Evolutionary conservation across 2,888 invertebrate species (phyloP).

Genomic region (Leptogaster cylindrica): DNA sequence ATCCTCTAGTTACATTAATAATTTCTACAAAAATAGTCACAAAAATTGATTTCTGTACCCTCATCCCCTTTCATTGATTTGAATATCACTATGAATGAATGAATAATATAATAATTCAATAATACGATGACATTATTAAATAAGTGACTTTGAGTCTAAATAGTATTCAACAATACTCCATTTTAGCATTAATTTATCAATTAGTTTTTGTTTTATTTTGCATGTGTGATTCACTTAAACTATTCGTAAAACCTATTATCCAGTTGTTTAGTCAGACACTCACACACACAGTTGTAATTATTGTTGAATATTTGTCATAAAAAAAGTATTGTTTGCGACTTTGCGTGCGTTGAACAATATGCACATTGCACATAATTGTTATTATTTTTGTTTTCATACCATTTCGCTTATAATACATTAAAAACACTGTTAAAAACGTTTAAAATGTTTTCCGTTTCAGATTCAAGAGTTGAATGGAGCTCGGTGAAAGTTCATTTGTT

Average conservation of each 20-base stretch:
- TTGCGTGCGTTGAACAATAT: constrained; percentile 3
- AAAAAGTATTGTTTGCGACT: constrained; percentile 10
- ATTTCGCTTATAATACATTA: constrained; percentile 9
- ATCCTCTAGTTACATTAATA: constrained; percentile 20
- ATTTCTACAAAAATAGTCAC: constrained; percentile 41
- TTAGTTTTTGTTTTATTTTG: constrained; percentile 5
- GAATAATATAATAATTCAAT: constrained; percentile 3
- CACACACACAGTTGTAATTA: constrained; percentile 18
- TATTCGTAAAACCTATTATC: background rate
- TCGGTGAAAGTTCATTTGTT: constrained; percentile 1
- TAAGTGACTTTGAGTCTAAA: constrained; percentile 26
- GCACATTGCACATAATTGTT: background rate
- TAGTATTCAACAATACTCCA: constrained; percentile 28
- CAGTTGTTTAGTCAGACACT: background rate
- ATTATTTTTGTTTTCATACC: background rate
- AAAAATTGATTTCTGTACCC: constrained; percentile 32
- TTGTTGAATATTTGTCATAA: constrained; percentile 24
- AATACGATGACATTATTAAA: constrained; percentile 20
- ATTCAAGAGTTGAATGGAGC: background rate
- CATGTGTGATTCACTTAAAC: background rate
- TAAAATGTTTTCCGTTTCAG: constrained; percentile 14
- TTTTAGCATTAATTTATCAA: constrained; percentile 8
- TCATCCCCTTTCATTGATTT: constrained; percentile 1
- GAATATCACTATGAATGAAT: constrained; percentile 27
- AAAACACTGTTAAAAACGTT: constrained; percentile 26